phyloP scores from a whole-genome alignment of 2,797 vertebrate genomes.

The Dryobates pubescens region DNA sequence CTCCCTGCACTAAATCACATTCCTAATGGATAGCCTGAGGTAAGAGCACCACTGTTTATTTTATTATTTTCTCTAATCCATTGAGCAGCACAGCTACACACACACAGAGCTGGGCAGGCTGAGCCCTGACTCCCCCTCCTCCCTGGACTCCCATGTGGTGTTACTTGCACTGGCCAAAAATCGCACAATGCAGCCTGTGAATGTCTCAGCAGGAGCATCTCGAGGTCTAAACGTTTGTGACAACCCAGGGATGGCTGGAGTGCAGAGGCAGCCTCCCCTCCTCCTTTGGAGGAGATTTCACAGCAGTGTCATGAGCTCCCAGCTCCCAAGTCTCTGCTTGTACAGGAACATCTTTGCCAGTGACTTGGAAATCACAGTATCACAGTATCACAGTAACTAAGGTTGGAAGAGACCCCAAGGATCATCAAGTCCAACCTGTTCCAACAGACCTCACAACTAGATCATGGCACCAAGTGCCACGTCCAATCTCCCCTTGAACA shows the following conservation, averaged over 20 bases:
- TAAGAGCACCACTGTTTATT: constrained; percentile 52
- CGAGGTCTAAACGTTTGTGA: neutral
- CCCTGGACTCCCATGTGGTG: neutral
- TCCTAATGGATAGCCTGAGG: constrained; percentile 64
- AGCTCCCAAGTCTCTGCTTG: neutral
- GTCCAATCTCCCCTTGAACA: no score
- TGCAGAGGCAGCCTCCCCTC: neutral
- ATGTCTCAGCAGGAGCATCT: neutral
- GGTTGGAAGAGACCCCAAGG: no score
- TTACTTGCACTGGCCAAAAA: neutral
- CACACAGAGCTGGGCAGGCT: constrained; percentile 12
- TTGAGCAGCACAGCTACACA: neutral
- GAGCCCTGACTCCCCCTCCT: constrained; percentile 1
- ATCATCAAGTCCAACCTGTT: no score
- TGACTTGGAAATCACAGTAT: neutral
- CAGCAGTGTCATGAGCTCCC: neutral
- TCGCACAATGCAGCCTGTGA: neutral
- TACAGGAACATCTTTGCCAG: neutral
- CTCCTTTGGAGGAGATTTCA: neutral
- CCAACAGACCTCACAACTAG: no score
- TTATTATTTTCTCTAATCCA: constrained; percentile 5
- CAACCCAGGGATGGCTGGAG: neutral
- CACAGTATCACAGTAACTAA: no score
- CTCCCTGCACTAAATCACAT: constrained; percentile 60
- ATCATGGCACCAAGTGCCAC: no score